Evolutionary conservation across 1,140 invertebrate genomes (phyloP).

Genomic region (Psix sp.): DNA sequence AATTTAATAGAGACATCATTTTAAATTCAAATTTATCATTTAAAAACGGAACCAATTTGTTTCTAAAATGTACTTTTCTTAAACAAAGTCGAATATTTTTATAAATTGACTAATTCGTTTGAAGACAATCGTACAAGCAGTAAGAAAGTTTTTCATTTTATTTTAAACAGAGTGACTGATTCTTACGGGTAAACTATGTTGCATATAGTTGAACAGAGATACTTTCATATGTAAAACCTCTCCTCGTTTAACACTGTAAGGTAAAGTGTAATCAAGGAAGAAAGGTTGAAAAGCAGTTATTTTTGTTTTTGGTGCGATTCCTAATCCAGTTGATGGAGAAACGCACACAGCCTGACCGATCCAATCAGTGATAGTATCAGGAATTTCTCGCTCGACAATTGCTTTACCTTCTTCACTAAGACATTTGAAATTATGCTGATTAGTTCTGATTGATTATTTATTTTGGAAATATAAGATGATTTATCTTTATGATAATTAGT

Average conservation of each 20-base stretch:
- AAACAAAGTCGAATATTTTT: too few species aligned
- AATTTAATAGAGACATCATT: not conserved
- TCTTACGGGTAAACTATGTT: constrained; percentile 80
- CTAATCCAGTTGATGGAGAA: constrained; percentile 80
- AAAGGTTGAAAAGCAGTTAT: constrained; percentile 85
- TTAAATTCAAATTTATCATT: not conserved
- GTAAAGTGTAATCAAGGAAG: constrained; percentile 84
- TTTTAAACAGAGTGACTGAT: too few species aligned
- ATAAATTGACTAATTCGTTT: too few species aligned
- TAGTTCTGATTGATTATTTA: not conserved
- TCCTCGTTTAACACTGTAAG: constrained; percentile 83
- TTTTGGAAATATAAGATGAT: constrained; percentile 6
- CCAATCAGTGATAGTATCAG: constrained; percentile 87
- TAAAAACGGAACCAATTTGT: too few species aligned
- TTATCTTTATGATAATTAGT: not conserved
- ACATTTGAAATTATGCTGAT: too few species aligned
- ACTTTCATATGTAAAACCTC: constrained; percentile 84
- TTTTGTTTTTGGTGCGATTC: constrained; percentile 78
- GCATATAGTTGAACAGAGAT: constrained; percentile 85
- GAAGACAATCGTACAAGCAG: too few species aligned
- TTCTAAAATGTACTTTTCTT: too few species aligned
- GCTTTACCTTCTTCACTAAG: constrained; percentile 77
- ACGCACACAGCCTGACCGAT: constrained; percentile 83
- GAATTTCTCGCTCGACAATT: constrained; percentile 77
- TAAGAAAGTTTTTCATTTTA: too few species aligned